These are phyloP conservation scores for Smutsia gigantea DNA, from an alignment of 2,797 vertebrate species.

Conservation along the genomic window DNA sequence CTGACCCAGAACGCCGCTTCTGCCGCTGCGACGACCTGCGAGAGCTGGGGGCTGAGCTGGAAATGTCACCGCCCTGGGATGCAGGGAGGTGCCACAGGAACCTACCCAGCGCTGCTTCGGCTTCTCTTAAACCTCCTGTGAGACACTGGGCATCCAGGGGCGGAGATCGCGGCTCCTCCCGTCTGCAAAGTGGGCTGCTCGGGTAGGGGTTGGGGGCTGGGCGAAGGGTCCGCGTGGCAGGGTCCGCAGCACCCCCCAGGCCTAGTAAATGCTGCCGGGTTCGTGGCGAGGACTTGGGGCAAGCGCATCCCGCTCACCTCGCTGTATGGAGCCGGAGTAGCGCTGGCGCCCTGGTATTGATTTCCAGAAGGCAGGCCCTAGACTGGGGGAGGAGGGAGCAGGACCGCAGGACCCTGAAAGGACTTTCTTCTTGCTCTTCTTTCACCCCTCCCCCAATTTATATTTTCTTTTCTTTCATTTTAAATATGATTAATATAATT, in stretches of 20 bases:
- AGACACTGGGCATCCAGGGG: slow-evolving; percentile 68
- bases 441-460: accelerated
- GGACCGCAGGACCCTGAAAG: accelerated
- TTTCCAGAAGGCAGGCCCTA: background rate
- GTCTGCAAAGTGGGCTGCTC: accelerated
- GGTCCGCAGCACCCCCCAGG: background rate
- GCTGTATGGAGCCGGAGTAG: accelerated
- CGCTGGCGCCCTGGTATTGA: too few species aligned
- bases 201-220: accelerated
- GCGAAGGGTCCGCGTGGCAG: accelerated
- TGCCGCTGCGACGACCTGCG: accelerated
- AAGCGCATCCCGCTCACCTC: accelerated
- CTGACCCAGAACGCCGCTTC: background rate
- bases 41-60: too few species aligned
- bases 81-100: accelerated
- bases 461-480: background rate
- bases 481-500: background rate
- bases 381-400: background rate
- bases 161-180: background rate
- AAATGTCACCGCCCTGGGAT: accelerated
- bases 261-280: accelerated
- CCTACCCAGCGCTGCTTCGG: slow-evolving; percentile 77
- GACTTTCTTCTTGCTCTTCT: background rate
- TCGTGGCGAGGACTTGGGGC: background rate
- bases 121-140: slow-evolving; percentile 79